Evolutionary conservation across 2,797 vertebrate genomes (phyloP).

Genomic region (Coracias cyanogaster): DNA sequence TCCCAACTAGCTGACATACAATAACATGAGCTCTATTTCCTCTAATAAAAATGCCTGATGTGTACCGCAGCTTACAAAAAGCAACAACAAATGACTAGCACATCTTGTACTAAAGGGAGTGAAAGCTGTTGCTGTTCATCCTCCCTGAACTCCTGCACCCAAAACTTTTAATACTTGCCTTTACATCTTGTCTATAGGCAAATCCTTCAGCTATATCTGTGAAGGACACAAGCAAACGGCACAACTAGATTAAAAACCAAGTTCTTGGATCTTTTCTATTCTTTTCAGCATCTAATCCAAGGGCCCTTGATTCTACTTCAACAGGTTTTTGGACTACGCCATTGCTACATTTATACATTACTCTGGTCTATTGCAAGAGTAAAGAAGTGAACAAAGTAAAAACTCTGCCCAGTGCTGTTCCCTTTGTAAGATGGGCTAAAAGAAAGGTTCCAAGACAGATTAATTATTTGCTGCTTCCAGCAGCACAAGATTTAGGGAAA

Average conservation of each 20-base stretch:
- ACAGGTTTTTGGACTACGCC: neutral
- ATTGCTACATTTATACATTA: neutral
- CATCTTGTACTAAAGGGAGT: neutral
- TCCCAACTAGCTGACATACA: constrained; percentile 84
- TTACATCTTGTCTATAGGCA: neutral
- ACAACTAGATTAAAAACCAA: neutral
- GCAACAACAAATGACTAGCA: neutral
- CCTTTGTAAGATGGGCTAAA: neutral
- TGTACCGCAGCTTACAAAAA: neutral
- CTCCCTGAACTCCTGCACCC: neutral
- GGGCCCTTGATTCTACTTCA: neutral
- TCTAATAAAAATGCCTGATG: neutral
- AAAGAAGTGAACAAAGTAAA: neutral
- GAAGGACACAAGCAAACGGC: neutral
- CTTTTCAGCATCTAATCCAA: neutral
- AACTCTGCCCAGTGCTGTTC: neutral
- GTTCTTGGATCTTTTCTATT: neutral
- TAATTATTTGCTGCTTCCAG: neutral
- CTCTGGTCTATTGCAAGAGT: neutral
- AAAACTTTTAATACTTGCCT: neutral
- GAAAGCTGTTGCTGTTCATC: neutral
- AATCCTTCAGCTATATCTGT: neutral
- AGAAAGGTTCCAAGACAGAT: neutral
- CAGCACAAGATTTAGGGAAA: neutral
- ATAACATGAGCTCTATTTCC: neutral